phyloP scores from a whole-genome alignment of 30 jellyfish, hydroid and myxozoan species.

The Cassiopea andromeda region DNA sequence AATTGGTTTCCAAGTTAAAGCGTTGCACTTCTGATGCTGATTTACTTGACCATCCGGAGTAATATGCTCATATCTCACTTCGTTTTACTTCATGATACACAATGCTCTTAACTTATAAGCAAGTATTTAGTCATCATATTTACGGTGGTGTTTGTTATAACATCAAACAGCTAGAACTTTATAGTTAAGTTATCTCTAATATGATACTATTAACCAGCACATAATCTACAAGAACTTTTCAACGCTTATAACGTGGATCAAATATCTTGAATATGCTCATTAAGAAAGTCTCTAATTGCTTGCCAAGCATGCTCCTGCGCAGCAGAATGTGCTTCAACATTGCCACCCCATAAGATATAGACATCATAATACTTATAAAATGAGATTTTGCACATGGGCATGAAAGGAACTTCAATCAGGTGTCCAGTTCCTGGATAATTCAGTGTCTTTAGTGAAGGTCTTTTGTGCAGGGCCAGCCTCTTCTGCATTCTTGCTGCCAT shows the following conservation, averaged over 20 bases:
- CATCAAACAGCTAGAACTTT: too few species aligned
- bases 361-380: slow-evolving; percentile 3
- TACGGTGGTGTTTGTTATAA: too few species aligned
- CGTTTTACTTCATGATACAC: too few species aligned
- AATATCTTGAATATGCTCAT: slow-evolving; percentile 12
- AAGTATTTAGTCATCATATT: too few species aligned
- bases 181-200: too few species aligned
- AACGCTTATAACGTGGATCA: slow-evolving; percentile 3
- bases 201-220: too few species aligned
- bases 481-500: slow-evolving; percentile 18
- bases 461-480: background rate
- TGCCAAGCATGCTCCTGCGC: slow-evolving; percentile 87
- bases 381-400: slow-evolving; percentile 71
- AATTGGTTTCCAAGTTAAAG: too few species aligned
- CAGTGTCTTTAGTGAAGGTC: slow-evolving; percentile 8
- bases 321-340: slow-evolving; percentile 46
- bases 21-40: too few species aligned
- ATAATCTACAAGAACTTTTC: background rate
- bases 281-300: slow-evolving; percentile 38
- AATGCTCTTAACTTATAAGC: too few species aligned
- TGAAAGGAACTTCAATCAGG: slow-evolving; percentile 78
- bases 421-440: slow-evolving; percentile 80
- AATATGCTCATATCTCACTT: too few species aligned
- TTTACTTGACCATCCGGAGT: too few species aligned
- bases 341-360: slow-evolving; percentile 69